These are phyloP conservation scores for Bradysia coprophila DNA, from an alignment of 1,140 invertebrate genomes.

Conservation along the genomic window DNA sequence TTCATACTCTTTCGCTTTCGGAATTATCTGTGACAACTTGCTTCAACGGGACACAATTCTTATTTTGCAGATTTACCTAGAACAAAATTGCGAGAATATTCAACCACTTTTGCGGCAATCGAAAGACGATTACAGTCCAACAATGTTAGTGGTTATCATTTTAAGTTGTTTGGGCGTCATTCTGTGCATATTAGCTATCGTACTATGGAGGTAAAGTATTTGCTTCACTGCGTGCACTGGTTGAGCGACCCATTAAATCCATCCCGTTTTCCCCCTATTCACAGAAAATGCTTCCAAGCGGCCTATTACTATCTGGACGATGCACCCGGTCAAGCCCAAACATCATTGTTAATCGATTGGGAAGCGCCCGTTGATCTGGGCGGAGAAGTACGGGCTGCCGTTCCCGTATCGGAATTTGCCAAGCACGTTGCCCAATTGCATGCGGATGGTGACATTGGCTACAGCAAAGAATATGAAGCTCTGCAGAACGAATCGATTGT, in stretches of 20 bases:
- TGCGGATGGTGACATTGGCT: slow-evolving; percentile 74
- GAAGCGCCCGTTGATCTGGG: slow-evolving; percentile 24
- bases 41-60: not conserved
- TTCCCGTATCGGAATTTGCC: slow-evolving; percentile 53
- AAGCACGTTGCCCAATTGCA: slow-evolving; percentile 67
- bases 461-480: slow-evolving; percentile 79
- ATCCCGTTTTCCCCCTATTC: not conserved
- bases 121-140: slow-evolving; percentile 43
- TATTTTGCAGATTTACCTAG: slow-evolving; percentile 24
- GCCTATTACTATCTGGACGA: slow-evolving; percentile 73
- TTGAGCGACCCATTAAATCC: not conserved
- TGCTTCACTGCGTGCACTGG: not conserved
- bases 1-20: too few species aligned
- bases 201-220: slow-evolving; percentile 54
- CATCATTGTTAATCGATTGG: slow-evolving; percentile 28
- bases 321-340: slow-evolving; percentile 32
- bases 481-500: slow-evolving; percentile 54
- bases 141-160: slow-evolving; percentile 50
- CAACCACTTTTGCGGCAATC: slow-evolving; percentile 31
- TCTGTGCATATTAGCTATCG: slow-evolving; percentile 46
- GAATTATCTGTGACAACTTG: too few species aligned
- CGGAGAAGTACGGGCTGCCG: slow-evolving; percentile 27
- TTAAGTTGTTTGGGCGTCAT: slow-evolving; percentile 53
- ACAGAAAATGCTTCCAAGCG: slow-evolving; percentile 61
- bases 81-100: slow-evolving; percentile 45